Conservation (phyloP, 2,888 invertebrate genomes). For the Prosopocoilus inquinatus region DNA sequence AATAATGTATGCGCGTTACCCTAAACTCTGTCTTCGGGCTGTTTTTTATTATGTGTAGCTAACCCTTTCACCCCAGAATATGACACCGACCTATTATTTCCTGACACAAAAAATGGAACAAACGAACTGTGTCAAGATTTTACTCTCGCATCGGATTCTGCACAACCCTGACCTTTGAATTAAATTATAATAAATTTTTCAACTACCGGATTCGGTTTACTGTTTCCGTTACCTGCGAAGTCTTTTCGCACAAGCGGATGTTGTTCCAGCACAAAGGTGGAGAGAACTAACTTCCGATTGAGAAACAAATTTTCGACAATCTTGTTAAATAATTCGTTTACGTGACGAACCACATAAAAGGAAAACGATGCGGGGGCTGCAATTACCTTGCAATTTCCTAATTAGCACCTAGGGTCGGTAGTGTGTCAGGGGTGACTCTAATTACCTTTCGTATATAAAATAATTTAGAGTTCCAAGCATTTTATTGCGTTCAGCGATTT, state of each 20-base stretch:
- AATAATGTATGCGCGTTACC: conserved; percentile 50
- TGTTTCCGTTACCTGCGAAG: conserved; percentile 7
- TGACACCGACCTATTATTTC: conserved; percentile 51
- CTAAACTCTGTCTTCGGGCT: conserved; percentile 50
- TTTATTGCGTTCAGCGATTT: too few species aligned
- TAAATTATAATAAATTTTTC: conserved; percentile 29
- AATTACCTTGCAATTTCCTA: conserved; percentile 35
- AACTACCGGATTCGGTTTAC: not conserved
- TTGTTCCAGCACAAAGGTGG: too few species aligned
- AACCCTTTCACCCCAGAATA: conserved; percentile 52
- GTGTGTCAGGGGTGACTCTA: not conserved
- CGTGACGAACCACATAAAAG: too few species aligned
- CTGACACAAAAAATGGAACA: conserved; percentile 47
- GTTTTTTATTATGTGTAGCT: conserved; percentile 49
- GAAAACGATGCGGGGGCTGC: conserved; percentile 8
- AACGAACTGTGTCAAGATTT: conserved; percentile 53
- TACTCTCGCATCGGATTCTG: conserved; percentile 31
- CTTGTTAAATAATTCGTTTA: too few species aligned
- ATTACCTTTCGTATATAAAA: not conserved
- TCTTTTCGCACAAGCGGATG: too few species aligned
- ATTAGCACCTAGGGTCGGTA: conserved; percentile 22
- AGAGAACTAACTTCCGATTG: too few species aligned
- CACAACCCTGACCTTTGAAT: conserved; percentile 27
- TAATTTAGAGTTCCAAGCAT: not conserved
- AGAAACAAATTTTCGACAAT: too few species aligned